These are phyloP conservation scores for Orius insidiosus DNA, from an alignment of 1,140 invertebrate genomes.

Conservation along the genomic window DNA sequence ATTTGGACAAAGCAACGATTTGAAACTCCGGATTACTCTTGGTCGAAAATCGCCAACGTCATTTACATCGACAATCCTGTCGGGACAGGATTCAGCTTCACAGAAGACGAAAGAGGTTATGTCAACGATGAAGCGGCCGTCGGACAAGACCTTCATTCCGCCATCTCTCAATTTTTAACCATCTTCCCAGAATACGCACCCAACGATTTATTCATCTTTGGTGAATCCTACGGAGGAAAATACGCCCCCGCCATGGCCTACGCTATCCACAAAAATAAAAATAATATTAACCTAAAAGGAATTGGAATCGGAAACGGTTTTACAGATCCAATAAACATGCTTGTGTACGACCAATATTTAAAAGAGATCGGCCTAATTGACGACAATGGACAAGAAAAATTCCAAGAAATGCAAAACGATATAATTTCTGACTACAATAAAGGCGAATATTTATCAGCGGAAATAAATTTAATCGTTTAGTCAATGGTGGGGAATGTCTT, in stretches of 20 bases:
- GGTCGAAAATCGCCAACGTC: conserved; percentile 54
- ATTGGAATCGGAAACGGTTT: conserved; percentile 74
- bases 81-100: conserved; percentile 61
- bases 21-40: conserved; percentile 24
- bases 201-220: conserved; percentile 59
- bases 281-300: conserved; percentile 38
- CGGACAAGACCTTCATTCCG: conserved; percentile 12
- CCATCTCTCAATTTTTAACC: conserved; percentile 43
- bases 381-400: conserved; percentile 24
- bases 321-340: conserved; percentile 58
- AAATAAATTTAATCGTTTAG: conserved; percentile 31
- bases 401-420: conserved; percentile 5
- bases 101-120: conserved; percentile 42
- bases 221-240: conserved; percentile 74
- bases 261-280: conserved; percentile 46
- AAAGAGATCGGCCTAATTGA: conserved; percentile 46
- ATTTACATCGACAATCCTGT: conserved; percentile 81
- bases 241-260: conserved; percentile 62
- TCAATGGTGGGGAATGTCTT: not conserved
- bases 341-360: conserved; percentile 60
- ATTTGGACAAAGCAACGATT: conserved; percentile 28
- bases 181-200: conserved; percentile 45
- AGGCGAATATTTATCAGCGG: conserved; percentile 5
- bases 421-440: conserved; percentile 4
- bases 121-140: conserved; percentile 42